phyloP scores from a whole-genome alignment of 2,797 vertebrate genomes.

The Semotilus atromaculatus region DNA sequence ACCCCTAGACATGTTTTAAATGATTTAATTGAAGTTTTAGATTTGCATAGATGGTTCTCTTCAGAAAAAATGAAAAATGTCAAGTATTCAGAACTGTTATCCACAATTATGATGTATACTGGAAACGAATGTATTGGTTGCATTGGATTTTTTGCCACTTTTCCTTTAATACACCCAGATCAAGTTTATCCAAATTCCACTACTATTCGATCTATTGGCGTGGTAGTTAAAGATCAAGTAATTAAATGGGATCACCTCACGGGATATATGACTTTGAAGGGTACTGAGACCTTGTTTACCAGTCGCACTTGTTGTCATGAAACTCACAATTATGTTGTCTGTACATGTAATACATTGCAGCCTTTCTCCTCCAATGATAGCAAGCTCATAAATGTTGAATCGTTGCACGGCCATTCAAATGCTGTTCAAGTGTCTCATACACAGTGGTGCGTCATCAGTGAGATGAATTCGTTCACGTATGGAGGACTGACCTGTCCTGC shows the following conservation, averaged over 20 bases:
- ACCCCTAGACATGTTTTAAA: conserved; percentile 1
- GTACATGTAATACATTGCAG: not conserved
- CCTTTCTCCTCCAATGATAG: not conserved
- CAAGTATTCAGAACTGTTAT: too few species aligned
- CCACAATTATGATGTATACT: too few species aligned
- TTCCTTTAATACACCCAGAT: not conserved
- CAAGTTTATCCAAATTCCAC: not conserved
- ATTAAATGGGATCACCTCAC: conserved; percentile 2
- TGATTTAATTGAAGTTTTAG: not conserved
- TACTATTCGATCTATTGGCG: too few species aligned
- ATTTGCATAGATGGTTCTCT: conserved; percentile 30
- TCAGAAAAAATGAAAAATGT: conserved; percentile 6
- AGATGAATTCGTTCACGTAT: conserved; percentile 4
- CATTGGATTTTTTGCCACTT: not conserved
- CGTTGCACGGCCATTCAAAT: not conserved
- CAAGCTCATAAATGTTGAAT: not conserved
- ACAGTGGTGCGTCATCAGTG: not conserved
- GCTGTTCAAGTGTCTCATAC: not conserved
- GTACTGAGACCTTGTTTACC: not conserved
- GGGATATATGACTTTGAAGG: not conserved
- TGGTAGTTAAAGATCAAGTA: not conserved
- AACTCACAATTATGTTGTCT: not conserved
- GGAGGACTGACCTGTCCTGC: conserved; percentile 1
- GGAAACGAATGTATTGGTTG: too few species aligned
- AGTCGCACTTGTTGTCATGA: not conserved